Evolutionary conservation across 2,113 vertebrate genomes (phyloP).

Genomic region (Rostratula benghalensis): DNA sequence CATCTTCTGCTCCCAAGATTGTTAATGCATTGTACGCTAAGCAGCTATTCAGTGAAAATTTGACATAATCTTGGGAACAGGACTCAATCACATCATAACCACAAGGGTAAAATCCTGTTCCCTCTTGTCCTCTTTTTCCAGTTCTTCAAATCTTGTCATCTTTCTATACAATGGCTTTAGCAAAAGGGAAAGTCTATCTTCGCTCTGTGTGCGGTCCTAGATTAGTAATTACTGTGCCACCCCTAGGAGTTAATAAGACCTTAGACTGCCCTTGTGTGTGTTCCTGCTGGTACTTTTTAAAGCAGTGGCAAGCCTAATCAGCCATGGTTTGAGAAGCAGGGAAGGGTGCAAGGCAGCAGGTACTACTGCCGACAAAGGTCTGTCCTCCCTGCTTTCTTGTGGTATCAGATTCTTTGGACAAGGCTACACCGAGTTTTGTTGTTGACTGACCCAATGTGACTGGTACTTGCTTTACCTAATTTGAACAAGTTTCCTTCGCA

Average conservation of each 20-base stretch:
- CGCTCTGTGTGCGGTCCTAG: fast-evolving
- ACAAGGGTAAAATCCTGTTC: background rate
- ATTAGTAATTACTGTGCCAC: background rate
- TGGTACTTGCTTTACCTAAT: background rate
- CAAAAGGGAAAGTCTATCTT: background rate
- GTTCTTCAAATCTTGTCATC: background rate
- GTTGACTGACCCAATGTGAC: background rate
- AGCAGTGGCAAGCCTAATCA: background rate
- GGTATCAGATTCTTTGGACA: background rate
- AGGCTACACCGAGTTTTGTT: background rate
- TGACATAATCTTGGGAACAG: background rate
- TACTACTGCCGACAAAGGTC: background rate
- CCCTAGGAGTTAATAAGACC: background rate
- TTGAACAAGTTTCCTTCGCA: background rate
- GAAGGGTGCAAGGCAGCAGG: background rate
- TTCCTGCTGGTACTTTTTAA: background rate
- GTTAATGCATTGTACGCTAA: background rate
- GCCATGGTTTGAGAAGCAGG: background rate
- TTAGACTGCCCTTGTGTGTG: background rate
- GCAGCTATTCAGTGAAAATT: conserved; percentile 29
- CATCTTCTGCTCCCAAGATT: background rate
- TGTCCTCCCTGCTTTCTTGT: background rate
- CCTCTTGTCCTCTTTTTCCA: background rate
- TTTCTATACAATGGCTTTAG: background rate
- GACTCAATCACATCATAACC: background rate